Evolutionary conservation across 2,888 invertebrate genomes (phyloP).

Genomic region (Campopleginae sp.): DNA sequence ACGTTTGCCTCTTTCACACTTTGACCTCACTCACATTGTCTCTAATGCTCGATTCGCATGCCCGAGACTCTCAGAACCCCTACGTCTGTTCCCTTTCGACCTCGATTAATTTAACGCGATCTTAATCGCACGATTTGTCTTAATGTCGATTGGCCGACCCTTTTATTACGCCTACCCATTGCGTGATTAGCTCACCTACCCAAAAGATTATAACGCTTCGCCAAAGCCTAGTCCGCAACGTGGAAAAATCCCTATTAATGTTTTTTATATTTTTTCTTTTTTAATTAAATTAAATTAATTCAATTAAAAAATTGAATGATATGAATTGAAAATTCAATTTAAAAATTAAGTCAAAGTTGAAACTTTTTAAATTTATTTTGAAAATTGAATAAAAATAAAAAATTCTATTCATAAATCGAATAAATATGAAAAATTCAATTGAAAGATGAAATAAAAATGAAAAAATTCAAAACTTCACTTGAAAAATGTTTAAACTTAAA

Average conservation of each 20-base stretch:
- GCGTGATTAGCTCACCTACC: conserved; percentile 37
- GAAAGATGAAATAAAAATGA: too few relatives aligned
- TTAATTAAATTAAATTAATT: too few relatives aligned
- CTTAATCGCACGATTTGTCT: conserved; percentile 81
- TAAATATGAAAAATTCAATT: too few relatives aligned
- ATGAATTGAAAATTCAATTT: too few relatives aligned
- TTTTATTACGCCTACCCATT: conserved; percentile 17
- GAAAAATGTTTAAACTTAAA: too few relatives aligned
- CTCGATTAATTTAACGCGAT: conserved; percentile 79
- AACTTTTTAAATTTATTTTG: too few relatives aligned
- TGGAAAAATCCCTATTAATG: neutral
- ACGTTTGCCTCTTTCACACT: neutral
- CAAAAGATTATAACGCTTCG: conserved; percentile 2
- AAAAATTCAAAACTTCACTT: too few relatives aligned
- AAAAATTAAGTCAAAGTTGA: too few relatives aligned
- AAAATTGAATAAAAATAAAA: too few relatives aligned
- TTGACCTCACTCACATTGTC: conserved; percentile 29
- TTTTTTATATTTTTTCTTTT: neutral
- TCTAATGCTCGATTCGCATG: conserved; percentile 80
- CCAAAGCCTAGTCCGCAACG: neutral
- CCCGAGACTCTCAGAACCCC: conserved; percentile 44
- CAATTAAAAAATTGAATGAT: too few relatives aligned
- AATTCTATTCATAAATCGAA: too few relatives aligned
- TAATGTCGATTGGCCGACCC: conserved; percentile 75
- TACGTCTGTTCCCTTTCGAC: conserved; percentile 19